These are phyloP conservation scores for Polypedilum vanderplanki DNA, from an alignment of 1,140 invertebrate genomes.

Conservation along the genomic window DNA sequence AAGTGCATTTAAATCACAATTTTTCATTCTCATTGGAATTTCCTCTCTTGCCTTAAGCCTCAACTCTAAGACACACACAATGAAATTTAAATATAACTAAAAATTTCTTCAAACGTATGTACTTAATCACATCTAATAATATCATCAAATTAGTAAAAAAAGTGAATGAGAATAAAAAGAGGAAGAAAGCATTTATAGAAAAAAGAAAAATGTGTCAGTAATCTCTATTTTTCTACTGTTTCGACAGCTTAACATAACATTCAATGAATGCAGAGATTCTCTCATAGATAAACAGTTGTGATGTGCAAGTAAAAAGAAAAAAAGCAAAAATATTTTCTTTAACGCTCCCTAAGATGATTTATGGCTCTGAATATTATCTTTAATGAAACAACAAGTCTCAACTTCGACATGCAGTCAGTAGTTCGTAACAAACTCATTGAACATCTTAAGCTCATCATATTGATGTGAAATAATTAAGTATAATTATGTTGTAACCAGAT, in stretches of 20 bases:
- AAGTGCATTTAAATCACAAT: too few species aligned
- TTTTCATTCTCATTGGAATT: too few species aligned
- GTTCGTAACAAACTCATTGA: not conserved
- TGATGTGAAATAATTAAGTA: conserved; percentile 1
- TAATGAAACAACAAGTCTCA: not conserved
- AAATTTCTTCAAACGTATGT: not conserved
- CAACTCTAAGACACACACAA: too few species aligned
- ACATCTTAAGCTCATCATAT: not conserved
- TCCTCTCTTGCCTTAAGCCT: too few species aligned
- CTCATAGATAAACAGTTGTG: too few species aligned
- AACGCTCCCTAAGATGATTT: not conserved
- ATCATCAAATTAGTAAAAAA: too few species aligned
- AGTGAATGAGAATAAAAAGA: not conserved
- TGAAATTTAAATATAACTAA: too few species aligned
- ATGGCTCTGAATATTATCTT: not conserved
- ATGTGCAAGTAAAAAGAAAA: too few species aligned
- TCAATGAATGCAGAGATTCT: too few species aligned
- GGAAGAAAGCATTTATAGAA: not conserved
- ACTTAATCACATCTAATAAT: conserved; percentile 1
- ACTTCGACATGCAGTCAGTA: not conserved
- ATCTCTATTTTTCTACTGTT: not conserved
- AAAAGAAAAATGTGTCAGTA: not conserved
- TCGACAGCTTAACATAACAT: too few species aligned
- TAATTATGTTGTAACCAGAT: not conserved
- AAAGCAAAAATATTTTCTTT: not conserved